Base-by-base conservation (phyloP, 1,140 invertebrate species). In the Drosophila novamexicana region DNA sequence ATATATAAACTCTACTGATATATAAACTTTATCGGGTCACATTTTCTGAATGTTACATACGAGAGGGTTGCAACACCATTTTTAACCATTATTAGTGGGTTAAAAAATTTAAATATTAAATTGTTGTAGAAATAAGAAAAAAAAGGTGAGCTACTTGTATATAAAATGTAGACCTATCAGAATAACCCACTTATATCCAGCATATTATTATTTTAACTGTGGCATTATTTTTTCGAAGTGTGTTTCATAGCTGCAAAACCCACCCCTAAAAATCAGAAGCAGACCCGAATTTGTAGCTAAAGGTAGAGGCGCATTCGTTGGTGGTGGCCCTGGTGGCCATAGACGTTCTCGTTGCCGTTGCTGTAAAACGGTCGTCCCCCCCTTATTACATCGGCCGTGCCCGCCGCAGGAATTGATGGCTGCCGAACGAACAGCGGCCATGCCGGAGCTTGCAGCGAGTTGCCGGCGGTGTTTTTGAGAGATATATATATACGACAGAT, bases 391-490 rank as follows among this genome's bases (percentile, higher is more conserved):
- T 49, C 34, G 6, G 29, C 40, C 12, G 9, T 42, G 2, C 22
- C 22, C 22, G 22, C 22, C 22, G 2, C 22, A 22, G 32, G 18
- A 47, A 61, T 49, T 52, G 62, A 88, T 88, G 79, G 84, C 80
- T 77, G 84, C 68, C 47, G 29, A 66, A 45, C 52, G 45, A 29
- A 29, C 50, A 50, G 63, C 68, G 62, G 70, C 77, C 81, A 80
- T 77, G 56, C 18, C 45, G 37, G 54, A 14, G 14, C 47, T 44
- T 18, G 53, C 29, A 1, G 22, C 52, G 68, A 49, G 52, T 71
- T 84, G 84, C 84, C 84, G 85, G 61, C 84, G 84, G 64, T 36
- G 65, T 70, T 69, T 85, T 67, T 50, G 67, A 67, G 59, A 63
- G 81, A 61, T 59, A 57, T 44, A 12, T 44, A 12, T 29, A 29